These are phyloP conservation scores for Heterodera schachtii DNA, from an alignment of 1,140 invertebrate genomes.

Conservation along the genomic window DNA sequence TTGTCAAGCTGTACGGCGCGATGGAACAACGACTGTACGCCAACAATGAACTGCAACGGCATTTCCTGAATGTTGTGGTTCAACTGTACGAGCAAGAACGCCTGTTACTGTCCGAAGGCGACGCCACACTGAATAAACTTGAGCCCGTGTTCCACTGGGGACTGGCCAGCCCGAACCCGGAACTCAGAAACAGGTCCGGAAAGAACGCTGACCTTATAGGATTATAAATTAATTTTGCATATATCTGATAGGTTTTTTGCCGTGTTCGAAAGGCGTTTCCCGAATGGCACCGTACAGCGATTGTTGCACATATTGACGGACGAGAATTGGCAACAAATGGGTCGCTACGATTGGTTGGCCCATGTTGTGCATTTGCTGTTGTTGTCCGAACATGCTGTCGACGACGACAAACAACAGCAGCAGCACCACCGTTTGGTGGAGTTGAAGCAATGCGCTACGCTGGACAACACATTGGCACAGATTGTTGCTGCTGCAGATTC, in stretches of 20 bases:
- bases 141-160: constrained; percentile 44
- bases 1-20: constrained; percentile 19
- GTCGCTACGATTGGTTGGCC: constrained; percentile 35
- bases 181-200: constrained; percentile 15
- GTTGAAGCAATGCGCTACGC: constrained; percentile 33
- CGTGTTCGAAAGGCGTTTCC: constrained; percentile 37
- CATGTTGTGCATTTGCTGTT: constrained; percentile 41
- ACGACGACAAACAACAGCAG: neutral
- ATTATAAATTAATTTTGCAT: neutral
- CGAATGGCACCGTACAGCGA: constrained; percentile 25
- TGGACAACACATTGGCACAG: constrained; percentile 28
- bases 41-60: constrained; percentile 29
- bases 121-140: constrained; percentile 3
- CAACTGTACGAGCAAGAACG: constrained; percentile 33
- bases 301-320: constrained; percentile 35
- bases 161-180: constrained; percentile 32
- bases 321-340: constrained; percentile 43
- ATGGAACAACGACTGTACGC: constrained; percentile 26
- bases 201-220: neutral
- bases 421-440: neutral
- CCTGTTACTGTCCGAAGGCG: neutral
- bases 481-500: neutral
- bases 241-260: constrained; percentile 20
- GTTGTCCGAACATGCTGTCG: constrained; percentile 1
- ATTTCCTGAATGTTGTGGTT: constrained; percentile 27